Conservation (phyloP, 2,888 invertebrate genomes). For the Epirrita christyi region DNA sequence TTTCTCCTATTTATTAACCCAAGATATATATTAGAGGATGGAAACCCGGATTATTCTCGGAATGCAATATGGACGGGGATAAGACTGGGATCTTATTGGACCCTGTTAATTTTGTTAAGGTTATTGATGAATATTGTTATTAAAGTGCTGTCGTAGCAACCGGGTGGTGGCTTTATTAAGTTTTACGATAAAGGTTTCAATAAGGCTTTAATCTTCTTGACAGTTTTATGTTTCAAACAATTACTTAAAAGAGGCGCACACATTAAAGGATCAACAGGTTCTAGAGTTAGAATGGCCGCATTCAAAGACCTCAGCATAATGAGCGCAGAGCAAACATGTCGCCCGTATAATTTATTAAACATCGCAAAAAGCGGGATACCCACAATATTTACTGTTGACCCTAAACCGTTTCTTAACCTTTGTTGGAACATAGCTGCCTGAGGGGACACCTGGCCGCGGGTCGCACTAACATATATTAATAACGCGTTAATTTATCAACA, state of each 20-base stretch:
- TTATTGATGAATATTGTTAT: conserved; percentile 45
- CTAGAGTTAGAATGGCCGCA: conserved; percentile 40
- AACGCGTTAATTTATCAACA: conserved; percentile 84
- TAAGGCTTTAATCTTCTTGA: conserved; percentile 23
- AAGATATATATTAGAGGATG: conserved; percentile 72
- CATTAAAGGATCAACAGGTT: conserved; percentile 49
- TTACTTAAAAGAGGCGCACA: conserved; percentile 35
- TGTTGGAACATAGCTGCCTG: conserved; percentile 73
- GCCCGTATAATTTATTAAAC: conserved; percentile 69
- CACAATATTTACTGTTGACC: conserved; percentile 78
- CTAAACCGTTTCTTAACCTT: conserved; percentile 78
- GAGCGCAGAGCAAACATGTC: conserved; percentile 64
- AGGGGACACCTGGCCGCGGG: conserved; percentile 80
- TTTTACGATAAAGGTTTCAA: conserved; percentile 31
- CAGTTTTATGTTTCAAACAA: conserved; percentile 18
- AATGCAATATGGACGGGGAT: conserved; percentile 58
- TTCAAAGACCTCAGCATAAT: conserved; percentile 54
- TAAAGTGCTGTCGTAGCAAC: conserved; percentile 34
- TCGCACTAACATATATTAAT: conserved; percentile 83
- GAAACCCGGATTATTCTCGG: conserved; percentile 68
- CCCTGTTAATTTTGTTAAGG: conserved; percentile 55
- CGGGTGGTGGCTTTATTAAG: conserved; percentile 36
- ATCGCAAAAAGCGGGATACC: conserved; percentile 71
- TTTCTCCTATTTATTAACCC: conserved; percentile 80
- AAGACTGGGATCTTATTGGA: conserved; percentile 52